These are phyloP conservation scores for Nannobrachium achirus DNA, from an alignment of 2,113 vertebrate species.

Conservation along the genomic window DNA sequence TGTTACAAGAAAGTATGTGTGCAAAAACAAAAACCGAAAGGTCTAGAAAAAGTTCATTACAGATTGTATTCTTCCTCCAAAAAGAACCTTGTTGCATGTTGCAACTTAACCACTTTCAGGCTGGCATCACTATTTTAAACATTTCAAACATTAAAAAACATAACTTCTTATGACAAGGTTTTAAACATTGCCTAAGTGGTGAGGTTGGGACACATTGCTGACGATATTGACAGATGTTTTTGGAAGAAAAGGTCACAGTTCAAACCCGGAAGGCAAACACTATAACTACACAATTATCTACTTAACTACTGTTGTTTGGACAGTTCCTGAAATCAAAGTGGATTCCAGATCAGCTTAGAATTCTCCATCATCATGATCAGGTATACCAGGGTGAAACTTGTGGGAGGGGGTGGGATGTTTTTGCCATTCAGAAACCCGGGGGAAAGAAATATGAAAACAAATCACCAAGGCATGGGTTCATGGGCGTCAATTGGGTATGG, in stretches of 20 bases:
- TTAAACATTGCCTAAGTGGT: not conserved
- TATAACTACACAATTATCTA: constrained; percentile 29
- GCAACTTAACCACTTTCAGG: not conserved
- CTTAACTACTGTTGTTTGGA: constrained; percentile 37
- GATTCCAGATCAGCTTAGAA: constrained; percentile 32
- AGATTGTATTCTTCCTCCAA: not conserved
- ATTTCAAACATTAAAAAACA: no score
- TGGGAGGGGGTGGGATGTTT: not conserved
- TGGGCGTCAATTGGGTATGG: no score
- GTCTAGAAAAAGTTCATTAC: not conserved
- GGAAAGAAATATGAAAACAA: no score
- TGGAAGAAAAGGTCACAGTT: constrained; percentile 51
- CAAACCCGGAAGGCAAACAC: constrained; percentile 42
- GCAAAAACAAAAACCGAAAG: not conserved
- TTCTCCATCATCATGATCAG: not conserved
- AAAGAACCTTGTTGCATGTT: not conserved
- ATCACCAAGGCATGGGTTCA: no score
- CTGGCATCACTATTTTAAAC: no score
- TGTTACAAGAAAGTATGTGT: not conserved
- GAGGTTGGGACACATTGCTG: not conserved
- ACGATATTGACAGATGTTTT: constrained; percentile 49
- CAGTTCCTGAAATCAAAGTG: constrained; percentile 22
- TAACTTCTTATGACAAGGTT: no score
- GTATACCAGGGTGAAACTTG: not conserved
- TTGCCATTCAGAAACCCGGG: not conserved